These are phyloP conservation scores for Lithophane semibrunnea DNA, from an alignment of 2,888 invertebrate genomes.

Conservation along the genomic window DNA sequence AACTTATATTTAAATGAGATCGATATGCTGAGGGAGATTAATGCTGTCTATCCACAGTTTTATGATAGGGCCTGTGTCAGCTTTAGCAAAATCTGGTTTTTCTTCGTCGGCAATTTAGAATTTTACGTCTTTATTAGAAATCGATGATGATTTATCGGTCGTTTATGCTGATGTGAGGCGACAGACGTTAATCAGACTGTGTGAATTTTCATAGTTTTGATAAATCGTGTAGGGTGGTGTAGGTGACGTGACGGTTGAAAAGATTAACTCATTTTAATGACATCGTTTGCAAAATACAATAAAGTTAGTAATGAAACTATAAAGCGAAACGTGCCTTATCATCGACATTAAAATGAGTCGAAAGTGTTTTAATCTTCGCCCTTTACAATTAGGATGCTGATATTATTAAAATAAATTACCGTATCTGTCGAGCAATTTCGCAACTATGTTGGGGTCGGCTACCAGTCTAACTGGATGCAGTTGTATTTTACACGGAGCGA, in stretches of 20 bases:
- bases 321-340: slow-evolving; percentile 19
- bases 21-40: neutral
- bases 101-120: neutral
- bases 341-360: neutral
- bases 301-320: slow-evolving; percentile 22
- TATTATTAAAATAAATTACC: neutral
- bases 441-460: neutral
- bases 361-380: slow-evolving; percentile 2
- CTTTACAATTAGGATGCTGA: neutral
- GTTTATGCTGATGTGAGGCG: slow-evolving; percentile 14
- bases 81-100: slow-evolving; percentile 6
- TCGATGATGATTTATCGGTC: slow-evolving; percentile 28
- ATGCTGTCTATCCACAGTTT: slow-evolving; percentile 10
- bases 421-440: neutral
- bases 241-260: neutral
- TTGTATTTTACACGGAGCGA: neutral
- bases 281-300: slow-evolving; percentile 6
- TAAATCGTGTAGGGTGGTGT: neutral
- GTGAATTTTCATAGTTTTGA: neutral
- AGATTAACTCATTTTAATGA: neutral
- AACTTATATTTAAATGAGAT: slow-evolving; percentile 15
- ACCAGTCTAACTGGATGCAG: neutral
- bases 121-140: slow-evolving; percentile 29
- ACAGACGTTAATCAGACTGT: slow-evolving; percentile 3
- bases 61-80: neutral